phyloP scores from a whole-genome alignment of 2,113 vertebrate genomes.

The Prinia subflava region DNA sequence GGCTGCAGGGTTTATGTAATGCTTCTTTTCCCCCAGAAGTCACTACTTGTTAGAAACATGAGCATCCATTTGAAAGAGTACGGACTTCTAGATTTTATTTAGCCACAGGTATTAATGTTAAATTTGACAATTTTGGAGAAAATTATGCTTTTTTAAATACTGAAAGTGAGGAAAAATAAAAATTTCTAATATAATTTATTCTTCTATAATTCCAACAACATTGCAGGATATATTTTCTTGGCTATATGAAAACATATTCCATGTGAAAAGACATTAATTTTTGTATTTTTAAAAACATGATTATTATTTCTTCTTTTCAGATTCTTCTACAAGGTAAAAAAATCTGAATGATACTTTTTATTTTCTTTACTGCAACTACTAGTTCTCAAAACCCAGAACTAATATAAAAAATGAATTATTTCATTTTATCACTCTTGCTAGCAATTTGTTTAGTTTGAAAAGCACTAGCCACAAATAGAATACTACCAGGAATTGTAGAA shows the following conservation, averaged over 20 bases:
- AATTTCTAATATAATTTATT: not conserved
- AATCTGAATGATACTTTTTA: not conserved
- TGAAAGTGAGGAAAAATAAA: not conserved
- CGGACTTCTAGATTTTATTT: not conserved
- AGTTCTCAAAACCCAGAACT: not conserved
- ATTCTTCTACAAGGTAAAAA: not conserved
- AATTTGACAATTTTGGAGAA: not conserved
- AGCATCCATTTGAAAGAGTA: not conserved
- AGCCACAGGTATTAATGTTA: not conserved
- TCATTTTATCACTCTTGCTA: not conserved
- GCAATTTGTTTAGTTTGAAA: not conserved
- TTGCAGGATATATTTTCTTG: not conserved
- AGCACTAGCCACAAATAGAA: not conserved
- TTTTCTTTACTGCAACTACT: not conserved
- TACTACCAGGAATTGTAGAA: not conserved
- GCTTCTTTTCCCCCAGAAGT: fast-evolving
- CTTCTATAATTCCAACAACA: not conserved
- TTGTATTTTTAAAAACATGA: not conserved
- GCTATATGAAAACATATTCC: fast-evolving
- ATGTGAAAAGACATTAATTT: not conserved
- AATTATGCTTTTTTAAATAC: not conserved
- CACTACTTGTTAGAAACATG: not conserved
- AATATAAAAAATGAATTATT: not conserved
- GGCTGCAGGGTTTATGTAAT: fast-evolving
- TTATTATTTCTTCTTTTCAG: not conserved